Percentiles rank a stretch among this genome's conserved stretches.
These are phyloP conservation scores for Micrastur ruficollis DNA, from an alignment of 2,797 vertebrate genomes.

Conservation along the genomic window DNA sequence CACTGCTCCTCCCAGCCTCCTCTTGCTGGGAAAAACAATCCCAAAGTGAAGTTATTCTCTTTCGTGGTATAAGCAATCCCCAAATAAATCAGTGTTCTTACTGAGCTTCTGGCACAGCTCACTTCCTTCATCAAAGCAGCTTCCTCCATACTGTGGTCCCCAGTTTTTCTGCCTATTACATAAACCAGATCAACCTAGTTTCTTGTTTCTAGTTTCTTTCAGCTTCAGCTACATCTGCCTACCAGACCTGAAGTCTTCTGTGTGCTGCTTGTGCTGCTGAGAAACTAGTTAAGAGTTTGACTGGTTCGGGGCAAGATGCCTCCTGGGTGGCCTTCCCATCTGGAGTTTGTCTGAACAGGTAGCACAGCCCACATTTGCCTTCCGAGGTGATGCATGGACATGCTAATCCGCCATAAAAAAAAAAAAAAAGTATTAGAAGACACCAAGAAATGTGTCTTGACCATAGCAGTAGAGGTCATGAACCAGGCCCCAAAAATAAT, in stretches of 20 bases:
- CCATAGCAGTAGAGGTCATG: constrained; percentile 2
- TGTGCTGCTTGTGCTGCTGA: background rate
- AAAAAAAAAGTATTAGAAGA: background rate
- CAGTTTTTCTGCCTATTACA: constrained; percentile 2
- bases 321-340: constrained; percentile 52
- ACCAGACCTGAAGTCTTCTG: constrained; percentile 40
- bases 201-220: constrained; percentile 19
- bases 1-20: constrained; percentile 48
- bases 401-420: background rate
- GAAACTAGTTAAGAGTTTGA: constrained; percentile 29
- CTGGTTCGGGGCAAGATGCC: background rate
- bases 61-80: background rate
- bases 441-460: background rate
- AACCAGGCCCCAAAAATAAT: constrained; percentile 8
- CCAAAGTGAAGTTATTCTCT: constrained; percentile 48
- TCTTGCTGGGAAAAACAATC: constrained; percentile 53
- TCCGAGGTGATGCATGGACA: background rate
- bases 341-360: constrained; percentile 53
- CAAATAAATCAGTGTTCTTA: constrained; percentile 32
- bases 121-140: constrained; percentile 1
- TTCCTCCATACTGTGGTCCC: background rate
- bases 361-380: constrained; percentile 18
- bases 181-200: constrained; percentile 47
- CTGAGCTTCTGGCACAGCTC: constrained; percentile 9
- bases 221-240: constrained; percentile 49